These are phyloP conservation scores for Vireo altiloquus DNA, from an alignment of 2,113 vertebrate species.

Conservation along the genomic window DNA sequence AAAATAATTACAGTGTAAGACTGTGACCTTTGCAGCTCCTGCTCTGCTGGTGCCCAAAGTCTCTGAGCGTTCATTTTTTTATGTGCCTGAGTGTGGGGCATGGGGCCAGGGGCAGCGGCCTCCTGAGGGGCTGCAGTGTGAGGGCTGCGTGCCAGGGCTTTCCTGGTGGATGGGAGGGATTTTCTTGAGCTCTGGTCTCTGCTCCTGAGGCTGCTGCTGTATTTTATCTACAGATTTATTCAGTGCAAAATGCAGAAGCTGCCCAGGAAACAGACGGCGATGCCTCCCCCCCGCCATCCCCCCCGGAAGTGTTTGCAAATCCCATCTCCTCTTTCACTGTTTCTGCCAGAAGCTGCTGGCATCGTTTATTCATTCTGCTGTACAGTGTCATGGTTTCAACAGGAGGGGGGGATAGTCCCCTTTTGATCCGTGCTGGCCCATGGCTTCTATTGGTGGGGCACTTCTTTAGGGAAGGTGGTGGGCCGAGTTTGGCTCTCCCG, in stretches of 20 bases:
- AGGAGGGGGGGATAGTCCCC: slow-evolving; percentile 46
- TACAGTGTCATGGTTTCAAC: slow-evolving; percentile 16
- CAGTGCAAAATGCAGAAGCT: slow-evolving; percentile 1
- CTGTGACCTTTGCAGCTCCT: not conserved
- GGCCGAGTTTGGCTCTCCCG: not conserved
- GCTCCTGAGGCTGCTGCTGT: not conserved
- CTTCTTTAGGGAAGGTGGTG: not conserved
- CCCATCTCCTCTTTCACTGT: not conserved
- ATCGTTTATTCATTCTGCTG: not conserved
- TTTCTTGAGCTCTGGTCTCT: not conserved
- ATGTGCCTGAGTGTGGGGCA: not conserved
- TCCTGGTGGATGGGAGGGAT: accelerated
- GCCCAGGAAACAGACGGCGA: not conserved
- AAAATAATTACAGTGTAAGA: not conserved
- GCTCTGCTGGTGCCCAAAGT: not conserved
- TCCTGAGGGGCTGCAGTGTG: accelerated
- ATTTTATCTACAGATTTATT: not conserved
- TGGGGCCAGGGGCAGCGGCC: not conserved
- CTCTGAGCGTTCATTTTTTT: not conserved
- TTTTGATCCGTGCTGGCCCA: not conserved
- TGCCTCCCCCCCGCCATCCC: not conserved
- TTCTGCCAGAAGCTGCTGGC: not conserved
- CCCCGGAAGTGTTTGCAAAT: not conserved
- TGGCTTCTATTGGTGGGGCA: not conserved
- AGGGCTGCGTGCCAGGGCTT: not conserved